Evolutionary conservation across 2,797 vertebrate species (phyloP).

Genomic region (Pteropus rufus): DNA sequence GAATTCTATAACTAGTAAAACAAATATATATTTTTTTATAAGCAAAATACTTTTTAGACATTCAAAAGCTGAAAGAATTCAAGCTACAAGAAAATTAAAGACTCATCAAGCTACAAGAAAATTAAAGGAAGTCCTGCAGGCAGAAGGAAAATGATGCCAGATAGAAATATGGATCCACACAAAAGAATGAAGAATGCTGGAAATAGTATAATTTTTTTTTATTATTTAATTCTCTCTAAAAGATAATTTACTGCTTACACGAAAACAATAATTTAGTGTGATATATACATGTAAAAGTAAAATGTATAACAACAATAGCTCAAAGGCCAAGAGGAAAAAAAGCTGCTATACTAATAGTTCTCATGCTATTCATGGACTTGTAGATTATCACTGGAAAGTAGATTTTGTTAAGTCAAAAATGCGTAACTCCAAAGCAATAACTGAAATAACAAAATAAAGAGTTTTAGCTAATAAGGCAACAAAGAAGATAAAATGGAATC

Average conservation of each 20-base stretch:
- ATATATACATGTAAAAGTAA: background rate
- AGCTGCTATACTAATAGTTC: background rate
- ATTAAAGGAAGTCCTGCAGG: background rate
- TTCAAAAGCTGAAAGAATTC: background rate
- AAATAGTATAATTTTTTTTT: background rate
- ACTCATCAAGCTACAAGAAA: too few species aligned
- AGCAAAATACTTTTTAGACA: background rate
- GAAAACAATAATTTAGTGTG: too few species aligned
- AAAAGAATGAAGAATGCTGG: background rate
- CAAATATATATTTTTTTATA: background rate
- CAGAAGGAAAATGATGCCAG: background rate
- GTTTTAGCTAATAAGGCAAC: too few species aligned
- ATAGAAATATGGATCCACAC: background rate
- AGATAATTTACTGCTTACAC: background rate
- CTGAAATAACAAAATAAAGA: too few species aligned
- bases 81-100: background rate
- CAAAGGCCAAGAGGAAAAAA: background rate
- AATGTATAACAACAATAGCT: background rate
- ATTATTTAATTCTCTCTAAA: background rate
- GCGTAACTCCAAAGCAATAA: too few species aligned
- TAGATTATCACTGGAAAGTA: background rate
- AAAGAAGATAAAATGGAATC: too few species aligned
- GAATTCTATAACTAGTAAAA: background rate
- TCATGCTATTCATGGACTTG: background rate
- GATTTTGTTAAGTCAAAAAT: too few species aligned